These are phyloP conservation scores for Cylas formicarius DNA, from an alignment of 1,140 invertebrate species.

Conservation along the genomic window DNA sequence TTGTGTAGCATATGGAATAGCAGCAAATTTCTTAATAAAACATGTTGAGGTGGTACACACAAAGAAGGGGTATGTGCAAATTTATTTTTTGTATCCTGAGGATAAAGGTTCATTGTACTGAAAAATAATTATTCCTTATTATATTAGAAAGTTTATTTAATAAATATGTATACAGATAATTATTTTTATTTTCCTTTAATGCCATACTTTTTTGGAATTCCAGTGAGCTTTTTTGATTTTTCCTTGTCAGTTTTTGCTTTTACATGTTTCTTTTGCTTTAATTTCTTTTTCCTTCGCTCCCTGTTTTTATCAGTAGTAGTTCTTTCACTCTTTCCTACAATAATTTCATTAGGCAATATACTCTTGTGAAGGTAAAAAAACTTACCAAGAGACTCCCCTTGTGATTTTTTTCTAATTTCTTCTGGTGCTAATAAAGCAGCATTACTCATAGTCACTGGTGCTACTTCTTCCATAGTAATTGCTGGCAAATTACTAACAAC, in stretches of 20 bases:
- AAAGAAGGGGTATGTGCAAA: slow-evolving; percentile 61
- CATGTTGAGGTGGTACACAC: slow-evolving; percentile 73
- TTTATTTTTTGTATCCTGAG: slow-evolving; percentile 83
- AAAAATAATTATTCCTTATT: too few relatives aligned
- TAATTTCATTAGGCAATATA: slow-evolving; percentile 1
- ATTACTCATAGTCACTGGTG: slow-evolving; percentile 77
- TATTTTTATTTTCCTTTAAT: too few relatives aligned
- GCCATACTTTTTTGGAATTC: too few relatives aligned
- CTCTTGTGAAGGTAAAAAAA: background rate
- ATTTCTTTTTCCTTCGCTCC: slow-evolving; percentile 81
- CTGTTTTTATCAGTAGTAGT: slow-evolving; percentile 83
- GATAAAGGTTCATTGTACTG: slow-evolving; percentile 60
- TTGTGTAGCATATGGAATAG: slow-evolving; percentile 82
- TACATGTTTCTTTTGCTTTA: slow-evolving; percentile 54
- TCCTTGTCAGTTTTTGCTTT: slow-evolving; percentile 15
- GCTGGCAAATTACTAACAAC: slow-evolving; percentile 88
- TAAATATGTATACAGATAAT: too few relatives aligned
- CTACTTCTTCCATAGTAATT: slow-evolving; percentile 93
- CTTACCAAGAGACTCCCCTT: slow-evolving; percentile 62
- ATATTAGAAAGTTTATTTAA: too few relatives aligned
- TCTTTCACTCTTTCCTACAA: slow-evolving; percentile 70
- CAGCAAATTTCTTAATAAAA: slow-evolving; percentile 70
- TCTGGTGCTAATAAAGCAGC: slow-evolving; percentile 85
- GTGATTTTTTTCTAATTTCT: slow-evolving; percentile 78
- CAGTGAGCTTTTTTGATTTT: slow-evolving; percentile 4